Conservation (phyloP, 2,797 vertebrate species). For the Euphonia xanthogaster region DNA sequence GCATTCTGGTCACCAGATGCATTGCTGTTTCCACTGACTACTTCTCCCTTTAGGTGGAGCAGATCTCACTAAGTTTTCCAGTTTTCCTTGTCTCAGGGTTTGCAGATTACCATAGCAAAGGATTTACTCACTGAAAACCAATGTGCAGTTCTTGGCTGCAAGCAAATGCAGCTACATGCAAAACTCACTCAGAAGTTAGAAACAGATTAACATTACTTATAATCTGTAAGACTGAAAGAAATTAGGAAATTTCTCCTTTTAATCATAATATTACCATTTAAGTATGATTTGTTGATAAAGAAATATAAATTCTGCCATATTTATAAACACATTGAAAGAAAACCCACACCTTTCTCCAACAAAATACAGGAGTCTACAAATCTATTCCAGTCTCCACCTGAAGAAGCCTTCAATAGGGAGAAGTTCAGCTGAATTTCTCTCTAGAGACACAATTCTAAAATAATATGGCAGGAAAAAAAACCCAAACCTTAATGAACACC, state of each 20-base stretch:
- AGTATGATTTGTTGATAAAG: not conserved
- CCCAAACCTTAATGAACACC: not conserved
- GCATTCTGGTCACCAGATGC: not conserved
- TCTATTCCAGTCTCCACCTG: not conserved
- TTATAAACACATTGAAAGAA: not conserved
- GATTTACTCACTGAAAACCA: not conserved
- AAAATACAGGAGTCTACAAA: not conserved
- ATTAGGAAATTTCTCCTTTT: not conserved
- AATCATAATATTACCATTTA: not conserved
- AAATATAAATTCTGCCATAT: not conserved
- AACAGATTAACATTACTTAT: not conserved
- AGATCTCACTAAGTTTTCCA: not conserved
- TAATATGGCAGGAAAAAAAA: accelerated
- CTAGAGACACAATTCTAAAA: not conserved
- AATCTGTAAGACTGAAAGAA: not conserved
- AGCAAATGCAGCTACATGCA: not conserved
- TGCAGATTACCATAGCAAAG: not conserved
- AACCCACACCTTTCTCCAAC: not conserved
- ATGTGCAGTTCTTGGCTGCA: not conserved
- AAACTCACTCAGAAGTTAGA: not conserved
- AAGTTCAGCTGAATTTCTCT: not conserved
- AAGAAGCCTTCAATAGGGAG: not conserved
- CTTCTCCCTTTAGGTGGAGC: not conserved
- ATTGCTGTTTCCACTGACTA: not conserved
- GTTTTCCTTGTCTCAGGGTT: not conserved